A percentile compares a stretch with the other conserved stretches of the same genome.
phyloP scores from a whole-genome alignment of 2,113 vertebrate genomes.

The Heteronetta atricapilla region DNA sequence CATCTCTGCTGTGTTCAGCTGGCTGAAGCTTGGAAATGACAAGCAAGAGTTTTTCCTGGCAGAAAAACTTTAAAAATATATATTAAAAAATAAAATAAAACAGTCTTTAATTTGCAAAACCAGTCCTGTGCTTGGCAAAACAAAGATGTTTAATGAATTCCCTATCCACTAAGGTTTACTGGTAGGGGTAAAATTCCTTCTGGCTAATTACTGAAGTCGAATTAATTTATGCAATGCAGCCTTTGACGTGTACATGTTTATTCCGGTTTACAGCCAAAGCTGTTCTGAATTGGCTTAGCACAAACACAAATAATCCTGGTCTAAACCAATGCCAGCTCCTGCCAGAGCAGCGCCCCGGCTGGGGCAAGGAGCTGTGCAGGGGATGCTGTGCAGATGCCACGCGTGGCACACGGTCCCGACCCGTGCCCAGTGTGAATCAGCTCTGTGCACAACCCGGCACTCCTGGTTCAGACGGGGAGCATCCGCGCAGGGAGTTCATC shows the following conservation, averaged over 20 bases:
- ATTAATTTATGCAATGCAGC: background rate
- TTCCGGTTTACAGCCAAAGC: background rate
- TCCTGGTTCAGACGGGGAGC: background rate
- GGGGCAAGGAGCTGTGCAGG: too few species aligned
- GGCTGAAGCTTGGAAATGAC: constrained; percentile 8
- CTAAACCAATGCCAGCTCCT: background rate
- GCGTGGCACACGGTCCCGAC: too few species aligned
- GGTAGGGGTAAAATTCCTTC: background rate
- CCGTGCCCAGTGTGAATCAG: rapidly evolving
- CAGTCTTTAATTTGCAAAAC: constrained; percentile 10
- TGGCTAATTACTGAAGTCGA: background rate
- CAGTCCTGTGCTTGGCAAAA: constrained; percentile 20
- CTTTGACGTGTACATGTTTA: background rate
- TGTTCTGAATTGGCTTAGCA: background rate
- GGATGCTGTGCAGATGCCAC: background rate
- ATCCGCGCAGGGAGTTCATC: rapidly evolving
- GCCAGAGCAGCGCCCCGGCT: background rate
- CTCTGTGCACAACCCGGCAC: background rate
- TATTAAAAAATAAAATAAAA: background rate
- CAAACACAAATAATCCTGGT: background rate
- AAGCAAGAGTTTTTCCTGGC: background rate
- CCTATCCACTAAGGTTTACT: background rate
- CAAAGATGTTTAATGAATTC: constrained; percentile 33
- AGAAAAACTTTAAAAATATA: background rate
- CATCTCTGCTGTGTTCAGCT: background rate